Conservation (phyloP, 2,113 vertebrate genomes). For the Cinclus mexicanus region DNA sequence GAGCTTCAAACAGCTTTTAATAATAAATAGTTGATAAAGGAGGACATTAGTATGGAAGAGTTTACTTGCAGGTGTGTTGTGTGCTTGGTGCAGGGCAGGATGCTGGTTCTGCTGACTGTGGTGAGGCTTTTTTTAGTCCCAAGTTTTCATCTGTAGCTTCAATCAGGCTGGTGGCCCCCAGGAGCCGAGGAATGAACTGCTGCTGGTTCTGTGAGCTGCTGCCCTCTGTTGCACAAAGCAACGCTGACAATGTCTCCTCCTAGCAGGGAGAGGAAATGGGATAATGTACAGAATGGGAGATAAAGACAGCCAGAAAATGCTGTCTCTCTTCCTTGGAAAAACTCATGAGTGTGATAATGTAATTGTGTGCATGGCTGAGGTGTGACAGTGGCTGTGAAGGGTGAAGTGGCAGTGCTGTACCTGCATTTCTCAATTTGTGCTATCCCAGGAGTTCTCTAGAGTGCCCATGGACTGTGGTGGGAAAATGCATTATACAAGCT, state of each 20-base stretch:
- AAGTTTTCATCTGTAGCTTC: neutral
- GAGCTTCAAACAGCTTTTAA: neutral
- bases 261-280: neutral
- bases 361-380: neutral
- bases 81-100: neutral
- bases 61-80: neutral
- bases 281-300: neutral
- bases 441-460: neutral
- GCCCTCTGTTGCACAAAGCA: constrained; percentile 48
- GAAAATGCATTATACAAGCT: neutral
- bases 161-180: neutral
- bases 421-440: neutral
- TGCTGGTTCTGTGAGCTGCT: neutral
- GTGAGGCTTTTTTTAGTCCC: neutral
- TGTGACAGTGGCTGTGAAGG: neutral
- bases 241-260: neutral
- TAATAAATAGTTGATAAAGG: neutral
- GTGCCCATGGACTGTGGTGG: neutral
- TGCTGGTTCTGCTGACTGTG: neutral
- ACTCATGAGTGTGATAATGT: neutral
- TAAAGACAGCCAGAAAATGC: neutral
- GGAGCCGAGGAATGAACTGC: neutral
- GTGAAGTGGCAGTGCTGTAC: neutral
- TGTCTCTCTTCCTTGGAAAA: neutral
- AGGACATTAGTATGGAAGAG: neutral